Conservation (phyloP, 2,797 vertebrate species). For the Catostomus latipinnis region DNA sequence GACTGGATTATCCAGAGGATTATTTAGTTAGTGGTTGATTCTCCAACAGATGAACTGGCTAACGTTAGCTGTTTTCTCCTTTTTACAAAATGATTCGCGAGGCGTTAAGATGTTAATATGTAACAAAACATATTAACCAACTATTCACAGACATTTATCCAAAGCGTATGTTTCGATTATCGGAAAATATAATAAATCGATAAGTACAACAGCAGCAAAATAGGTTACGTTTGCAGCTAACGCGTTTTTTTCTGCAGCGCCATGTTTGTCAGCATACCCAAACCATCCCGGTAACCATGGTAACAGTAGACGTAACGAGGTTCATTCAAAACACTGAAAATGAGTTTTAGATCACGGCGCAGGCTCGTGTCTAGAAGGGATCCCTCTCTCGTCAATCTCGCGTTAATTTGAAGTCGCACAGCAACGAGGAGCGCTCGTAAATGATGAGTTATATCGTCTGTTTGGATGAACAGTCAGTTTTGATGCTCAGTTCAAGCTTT, state of each 20-base stretch:
- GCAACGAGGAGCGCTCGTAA: too few relatives aligned
- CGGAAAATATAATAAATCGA: not conserved
- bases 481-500: too few relatives aligned
- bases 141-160: not conserved
- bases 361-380: too few relatives aligned
- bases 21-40: conserved; percentile 31
- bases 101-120: not conserved
- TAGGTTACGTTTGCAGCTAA: conserved; percentile 17
- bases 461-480: too few relatives aligned
- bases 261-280: conserved; percentile 29
- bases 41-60: conserved; percentile 10
- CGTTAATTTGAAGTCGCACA: too few relatives aligned
- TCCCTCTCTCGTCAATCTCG: too few relatives aligned
- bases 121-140: not conserved
- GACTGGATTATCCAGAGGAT: conserved; percentile 43
- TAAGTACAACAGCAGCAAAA: conserved; percentile 7
- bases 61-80: conserved; percentile 28
- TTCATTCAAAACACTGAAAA: not conserved
- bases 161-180: not conserved
- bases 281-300: conserved; percentile 18
- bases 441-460: too few relatives aligned
- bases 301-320: not conserved
- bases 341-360: not conserved
- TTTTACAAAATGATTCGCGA: conserved; percentile 8
- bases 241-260: conserved; percentile 10